Evolutionary conservation across 2,113 vertebrate species (phyloP).

Genomic region (Eonycteris spelaea): DNA sequence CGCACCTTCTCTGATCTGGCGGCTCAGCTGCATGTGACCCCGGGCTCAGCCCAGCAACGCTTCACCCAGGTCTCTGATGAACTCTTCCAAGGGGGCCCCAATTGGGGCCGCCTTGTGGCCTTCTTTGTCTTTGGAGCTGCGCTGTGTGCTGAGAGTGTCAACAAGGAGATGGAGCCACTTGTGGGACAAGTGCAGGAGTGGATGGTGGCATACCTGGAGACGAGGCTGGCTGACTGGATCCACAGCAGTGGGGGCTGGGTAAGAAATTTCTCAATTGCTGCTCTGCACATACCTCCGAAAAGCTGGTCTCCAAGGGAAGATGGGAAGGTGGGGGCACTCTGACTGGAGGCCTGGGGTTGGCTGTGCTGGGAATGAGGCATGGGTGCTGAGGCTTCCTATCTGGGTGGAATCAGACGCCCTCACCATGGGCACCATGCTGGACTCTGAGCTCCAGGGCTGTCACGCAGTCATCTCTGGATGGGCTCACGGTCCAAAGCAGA

Average conservation of each 20-base stretch:
- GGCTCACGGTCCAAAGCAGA: conserved; percentile 55
- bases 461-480: conserved; percentile 24
- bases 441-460: conserved; percentile 53
- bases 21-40: conserved; percentile 79
- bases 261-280: conserved; percentile 66
- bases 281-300: conserved; percentile 33
- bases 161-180: conserved; percentile 80
- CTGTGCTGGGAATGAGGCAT: conserved; percentile 4
- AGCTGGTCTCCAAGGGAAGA: conserved; percentile 66
- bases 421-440: background rate
- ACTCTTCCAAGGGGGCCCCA: conserved; percentile 80
- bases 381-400: background rate
- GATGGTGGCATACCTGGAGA: conserved; percentile 81
- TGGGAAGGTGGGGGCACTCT: conserved; percentile 71
- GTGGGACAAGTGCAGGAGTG: conserved; percentile 79
- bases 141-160: conserved; percentile 79
- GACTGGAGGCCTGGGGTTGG: background rate
- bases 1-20: conserved; percentile 79
- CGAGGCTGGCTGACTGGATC: conserved; percentile 78
- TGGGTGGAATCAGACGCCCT: conserved; percentile 42
- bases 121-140: conserved; percentile 83
- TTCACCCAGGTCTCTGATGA: conserved; percentile 80
- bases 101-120: conserved; percentile 81
- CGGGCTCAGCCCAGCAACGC: conserved; percentile 77
- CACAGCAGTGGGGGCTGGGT: conserved; percentile 82